Evolutionary conservation across 2,888 invertebrate species (phyloP), one percentile per base, ranked within the genome.

Genomic region (Prosopocoilus inquinatus): DNA sequence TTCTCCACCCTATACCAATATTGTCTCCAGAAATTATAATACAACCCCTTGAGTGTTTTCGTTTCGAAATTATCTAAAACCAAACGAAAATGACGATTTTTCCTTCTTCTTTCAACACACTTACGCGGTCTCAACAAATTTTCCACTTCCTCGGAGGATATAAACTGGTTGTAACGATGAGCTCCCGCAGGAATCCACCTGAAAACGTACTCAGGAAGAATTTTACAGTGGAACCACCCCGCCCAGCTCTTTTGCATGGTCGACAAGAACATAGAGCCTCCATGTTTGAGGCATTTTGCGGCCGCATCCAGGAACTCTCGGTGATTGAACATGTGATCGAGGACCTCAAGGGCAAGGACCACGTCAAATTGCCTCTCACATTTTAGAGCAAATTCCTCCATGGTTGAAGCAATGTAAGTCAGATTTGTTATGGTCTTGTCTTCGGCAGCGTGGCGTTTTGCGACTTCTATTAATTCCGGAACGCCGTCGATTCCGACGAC

Each of bases 131-230:
- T 12, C 15, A 46, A 7, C 8, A 46, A 9, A 2, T 46, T 15
- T 12, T 16, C 28, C 28, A 46, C 20, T 12, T 41, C 41, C 16
- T 7, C 15, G 13, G 93, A 91, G 0, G 84, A 78, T 11, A 92
- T 83, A 74, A 96, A 91, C 75, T 92, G 91, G 5, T 91, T 83
- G 85, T 89, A 94, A 57, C 92, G 84, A 72, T 96, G 96, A 0
- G 93, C 91, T 2, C 93, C 94, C 58, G 75, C 76, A 0, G 96
- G 94, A 9, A 92, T 71, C 0, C 87, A 47, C 32, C 80, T 79
- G 0, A 93, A 66, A 0, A 92, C 61, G 72, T 89, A 82, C 78
- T 96, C 96, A 0, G 88, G 90, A 0, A 85, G 65, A 20, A 84
- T 74, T 45, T 96, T 88, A 0, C 79, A 68, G 56, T 84, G 35